phyloP scores from a whole-genome alignment of 2,797 vertebrate species.

The Bradypodion pumilum region DNA sequence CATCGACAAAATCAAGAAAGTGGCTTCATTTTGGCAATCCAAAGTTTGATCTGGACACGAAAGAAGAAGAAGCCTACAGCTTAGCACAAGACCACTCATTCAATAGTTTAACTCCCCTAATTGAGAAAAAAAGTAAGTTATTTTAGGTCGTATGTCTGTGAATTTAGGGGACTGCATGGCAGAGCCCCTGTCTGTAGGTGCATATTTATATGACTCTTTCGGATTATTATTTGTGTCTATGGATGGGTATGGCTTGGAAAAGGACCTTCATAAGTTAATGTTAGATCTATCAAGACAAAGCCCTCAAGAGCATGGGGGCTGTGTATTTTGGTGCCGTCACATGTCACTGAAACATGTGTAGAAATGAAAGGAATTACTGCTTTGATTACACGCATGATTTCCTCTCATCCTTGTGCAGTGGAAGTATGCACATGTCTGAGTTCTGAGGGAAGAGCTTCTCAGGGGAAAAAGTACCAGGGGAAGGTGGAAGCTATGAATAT shows the following conservation, averaged over 20 bases:
- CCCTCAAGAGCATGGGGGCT: neutral
- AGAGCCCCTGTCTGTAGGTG: neutral
- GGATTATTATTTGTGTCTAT: neutral
- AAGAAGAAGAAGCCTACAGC: too few species aligned
- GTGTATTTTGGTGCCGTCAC: neutral
- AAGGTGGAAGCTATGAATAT: neutral
- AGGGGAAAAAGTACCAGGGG: neutral
- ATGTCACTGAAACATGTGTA: neutral
- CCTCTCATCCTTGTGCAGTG: neutral
- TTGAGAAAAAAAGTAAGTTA: neutral
- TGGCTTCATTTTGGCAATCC: too few species aligned
- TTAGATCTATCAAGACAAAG: neutral
- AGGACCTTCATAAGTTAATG: neutral
- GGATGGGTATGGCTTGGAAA: neutral
- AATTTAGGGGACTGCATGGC: neutral
- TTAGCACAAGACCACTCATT: neutral
- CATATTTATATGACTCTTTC: too few species aligned
- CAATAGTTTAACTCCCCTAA: neutral
- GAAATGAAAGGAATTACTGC: neutral
- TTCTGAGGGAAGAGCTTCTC: neutral
- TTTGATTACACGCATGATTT: neutral
- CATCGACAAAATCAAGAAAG: too few species aligned
- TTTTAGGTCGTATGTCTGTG: neutral
- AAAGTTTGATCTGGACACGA: too few species aligned
- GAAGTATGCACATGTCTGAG: constrained; percentile 6